Percentiles rank a stretch among this genome's conserved stretches.
Conservation (phyloP, 2,113 vertebrate genomes). For the Puffinus mauretanicus region DNA sequence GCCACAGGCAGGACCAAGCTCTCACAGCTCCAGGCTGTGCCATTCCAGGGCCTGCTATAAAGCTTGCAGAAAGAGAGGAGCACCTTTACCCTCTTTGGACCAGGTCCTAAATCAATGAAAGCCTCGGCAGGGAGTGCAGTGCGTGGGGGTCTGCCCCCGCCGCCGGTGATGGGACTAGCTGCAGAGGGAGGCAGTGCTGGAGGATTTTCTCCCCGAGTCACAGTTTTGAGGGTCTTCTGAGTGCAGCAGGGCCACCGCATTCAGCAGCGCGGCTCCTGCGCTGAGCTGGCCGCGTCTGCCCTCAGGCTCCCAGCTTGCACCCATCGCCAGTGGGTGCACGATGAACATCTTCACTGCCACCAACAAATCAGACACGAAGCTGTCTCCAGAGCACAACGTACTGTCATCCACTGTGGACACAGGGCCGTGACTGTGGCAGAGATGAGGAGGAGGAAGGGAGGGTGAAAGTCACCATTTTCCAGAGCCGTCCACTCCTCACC, state of each 20-base stretch:
- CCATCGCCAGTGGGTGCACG: neutral
- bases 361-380: fast-evolving
- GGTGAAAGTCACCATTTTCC: neutral
- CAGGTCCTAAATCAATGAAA: neutral
- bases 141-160: neutral
- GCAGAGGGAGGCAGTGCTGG: neutral
- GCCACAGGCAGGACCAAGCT: neutral
- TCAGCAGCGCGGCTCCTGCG: neutral
- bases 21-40: neutral
- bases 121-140: neutral
- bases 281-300: neutral
- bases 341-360: neutral
- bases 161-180: neutral
- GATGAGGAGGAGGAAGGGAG: neutral
- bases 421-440: neutral
- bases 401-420: neutral
- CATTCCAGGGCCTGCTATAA: neutral
- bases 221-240: neutral
- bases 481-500: fast-evolving
- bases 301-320: neutral
- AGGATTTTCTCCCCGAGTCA: neutral
- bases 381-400: fast-evolving
- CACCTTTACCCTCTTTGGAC: neutral
- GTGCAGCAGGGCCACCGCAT: neutral
- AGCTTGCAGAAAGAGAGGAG: neutral